These are phyloP conservation scores for Baryphthengus martii DNA, from an alignment of 2,113 vertebrate species.

Conservation along the genomic window DNA sequence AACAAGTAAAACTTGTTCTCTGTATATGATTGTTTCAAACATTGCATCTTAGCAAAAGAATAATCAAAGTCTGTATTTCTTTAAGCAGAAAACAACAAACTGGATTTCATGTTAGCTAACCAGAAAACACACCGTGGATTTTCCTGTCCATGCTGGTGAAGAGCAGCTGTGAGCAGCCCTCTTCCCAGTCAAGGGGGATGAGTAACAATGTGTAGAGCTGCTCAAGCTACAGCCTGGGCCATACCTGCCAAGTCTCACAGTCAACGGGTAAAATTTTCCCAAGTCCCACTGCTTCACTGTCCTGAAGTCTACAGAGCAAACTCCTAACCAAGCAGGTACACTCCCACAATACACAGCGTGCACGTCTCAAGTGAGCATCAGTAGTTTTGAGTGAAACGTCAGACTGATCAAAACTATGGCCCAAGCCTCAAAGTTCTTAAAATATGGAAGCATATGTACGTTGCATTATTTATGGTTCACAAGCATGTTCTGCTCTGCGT, in stretches of 20 bases:
- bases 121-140: neutral
- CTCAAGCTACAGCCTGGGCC: neutral
- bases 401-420: neutral
- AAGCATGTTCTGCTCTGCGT: neutral
- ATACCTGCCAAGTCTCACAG: fast-evolving
- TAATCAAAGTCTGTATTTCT: fast-evolving
- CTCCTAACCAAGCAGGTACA: neutral
- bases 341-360: neutral
- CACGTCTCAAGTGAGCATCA: neutral
- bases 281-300: neutral
- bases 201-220: neutral
- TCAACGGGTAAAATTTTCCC: neutral
- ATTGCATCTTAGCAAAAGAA: neutral
- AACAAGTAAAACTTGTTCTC: neutral
- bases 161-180: neutral
- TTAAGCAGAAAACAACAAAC: neutral
- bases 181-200: neutral
- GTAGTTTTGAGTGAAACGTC: neutral
- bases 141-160: neutral
- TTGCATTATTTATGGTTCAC: neutral
- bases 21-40: neutral
- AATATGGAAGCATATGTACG: fast-evolving
- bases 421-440: neutral
- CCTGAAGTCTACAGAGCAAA: neutral
- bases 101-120: neutral